Percentiles rank a stretch among this genome's conserved stretches.
Evolutionary conservation across 2,888 invertebrate species (phyloP).

Genomic region (Linnaemya tessellans): DNA sequence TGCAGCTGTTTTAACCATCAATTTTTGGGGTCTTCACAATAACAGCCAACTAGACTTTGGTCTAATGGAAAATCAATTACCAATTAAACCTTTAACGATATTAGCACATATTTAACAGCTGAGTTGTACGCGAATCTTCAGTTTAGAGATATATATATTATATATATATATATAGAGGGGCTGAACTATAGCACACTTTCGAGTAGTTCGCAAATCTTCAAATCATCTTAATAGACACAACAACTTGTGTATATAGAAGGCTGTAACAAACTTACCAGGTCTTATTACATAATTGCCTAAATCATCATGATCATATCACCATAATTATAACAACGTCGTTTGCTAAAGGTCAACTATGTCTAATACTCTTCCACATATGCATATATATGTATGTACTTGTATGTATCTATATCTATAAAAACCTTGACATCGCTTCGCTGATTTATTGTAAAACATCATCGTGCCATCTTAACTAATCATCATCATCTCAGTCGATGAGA

Average conservation of each 20-base stretch:
- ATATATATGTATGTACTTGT: no score
- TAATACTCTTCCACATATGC: not conserved
- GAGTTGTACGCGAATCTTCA: slow-evolving; percentile 40
- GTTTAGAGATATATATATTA: not conserved
- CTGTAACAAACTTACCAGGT: slow-evolving; percentile 14
- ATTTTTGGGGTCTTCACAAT: slow-evolving; percentile 24
- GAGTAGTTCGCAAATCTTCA: slow-evolving; percentile 38
- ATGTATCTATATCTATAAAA: slow-evolving; percentile 2
- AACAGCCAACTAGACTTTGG: slow-evolving; percentile 16
- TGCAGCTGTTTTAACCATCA: slow-evolving; percentile 5
- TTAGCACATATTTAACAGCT: not conserved
- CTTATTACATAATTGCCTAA: slow-evolving; percentile 2
- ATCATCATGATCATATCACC: slow-evolving; percentile 44
- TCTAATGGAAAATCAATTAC: not conserved
- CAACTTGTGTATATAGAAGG: not conserved
- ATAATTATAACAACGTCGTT: slow-evolving; percentile 40
- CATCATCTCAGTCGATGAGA: slow-evolving; percentile 10
- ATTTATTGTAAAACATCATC: slow-evolving; percentile 38
- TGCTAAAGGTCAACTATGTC: slow-evolving; percentile 13
- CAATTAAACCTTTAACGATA: slow-evolving; percentile 14
- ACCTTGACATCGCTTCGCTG: slow-evolving; percentile 18
- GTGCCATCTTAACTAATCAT: slow-evolving; percentile 40
- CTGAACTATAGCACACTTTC: not conserved
- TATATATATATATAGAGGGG: not conserved
- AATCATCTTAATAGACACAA: not conserved